Conservation (phyloP, 2,113 vertebrate species). For the Solea senegalensis region DNA sequence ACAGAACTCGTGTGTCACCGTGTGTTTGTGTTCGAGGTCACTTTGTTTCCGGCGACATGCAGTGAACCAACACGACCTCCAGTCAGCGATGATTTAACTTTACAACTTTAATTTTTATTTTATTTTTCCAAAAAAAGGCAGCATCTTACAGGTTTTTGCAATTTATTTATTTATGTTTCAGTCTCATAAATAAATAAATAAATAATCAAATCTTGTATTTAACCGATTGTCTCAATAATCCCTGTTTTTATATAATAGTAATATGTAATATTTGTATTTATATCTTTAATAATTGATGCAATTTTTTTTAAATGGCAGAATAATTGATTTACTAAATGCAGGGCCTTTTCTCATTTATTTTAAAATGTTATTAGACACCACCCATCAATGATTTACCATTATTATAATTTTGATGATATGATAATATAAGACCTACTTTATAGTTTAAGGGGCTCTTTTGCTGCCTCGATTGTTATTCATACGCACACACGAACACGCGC, state of each 20-base stretch:
- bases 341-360: not conserved
- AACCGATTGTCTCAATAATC: too few relatives aligned
- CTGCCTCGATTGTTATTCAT: not conserved
- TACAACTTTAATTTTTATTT: not conserved
- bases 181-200: too few relatives aligned
- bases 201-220: too few relatives aligned
- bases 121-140: not conserved
- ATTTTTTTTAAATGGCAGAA: not conserved
- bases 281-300: not conserved
- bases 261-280: not conserved
- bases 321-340: not conserved
- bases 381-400: not conserved
- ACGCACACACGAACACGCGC: not conserved
- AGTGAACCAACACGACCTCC: slow-evolving; percentile 47
- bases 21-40: slow-evolving; percentile 5
- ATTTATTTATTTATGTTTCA: not conserved
- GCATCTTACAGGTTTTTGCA: not conserved
- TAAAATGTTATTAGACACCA: not conserved
- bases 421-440: not conserved
- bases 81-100: slow-evolving; percentile 55
- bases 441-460: not conserved
- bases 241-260: not conserved
- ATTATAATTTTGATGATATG: not conserved
- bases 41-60: slow-evolving; percentile 46
- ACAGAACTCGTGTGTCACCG: slow-evolving; percentile 34